These are phyloP conservation scores for Zelostemma sp. DNA, from an alignment of 1,140 invertebrate genomes.

Conservation along the genomic window DNA sequence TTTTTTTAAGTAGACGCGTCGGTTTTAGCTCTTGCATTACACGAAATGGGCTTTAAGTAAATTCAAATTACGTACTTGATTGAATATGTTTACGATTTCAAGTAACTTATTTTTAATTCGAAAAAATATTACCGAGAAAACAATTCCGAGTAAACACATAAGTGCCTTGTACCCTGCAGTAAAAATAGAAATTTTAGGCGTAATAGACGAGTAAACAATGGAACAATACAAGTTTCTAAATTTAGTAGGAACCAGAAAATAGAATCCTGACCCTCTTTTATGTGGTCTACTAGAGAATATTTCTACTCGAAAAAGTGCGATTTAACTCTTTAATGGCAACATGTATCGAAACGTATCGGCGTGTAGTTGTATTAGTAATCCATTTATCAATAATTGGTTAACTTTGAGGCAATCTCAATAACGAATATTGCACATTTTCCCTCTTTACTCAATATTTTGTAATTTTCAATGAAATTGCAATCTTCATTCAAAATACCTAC, in stretches of 20 bases:
- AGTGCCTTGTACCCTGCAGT: slow-evolving; percentile 16
- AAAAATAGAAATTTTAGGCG: slow-evolving; percentile 12
- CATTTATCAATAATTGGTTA: too few species aligned
- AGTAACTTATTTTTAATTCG: too few species aligned
- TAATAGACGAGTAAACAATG: slow-evolving; percentile 41
- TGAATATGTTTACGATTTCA: too few species aligned
- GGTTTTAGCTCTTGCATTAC: too few species aligned
- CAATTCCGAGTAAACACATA: slow-evolving; percentile 2
- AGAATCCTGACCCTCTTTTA: slow-evolving; percentile 43
- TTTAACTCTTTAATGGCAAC: too few species aligned
- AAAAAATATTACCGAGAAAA: not conserved
- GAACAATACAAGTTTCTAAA: slow-evolving; percentile 49
- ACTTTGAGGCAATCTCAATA: too few species aligned
- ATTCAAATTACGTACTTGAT: too few species aligned
- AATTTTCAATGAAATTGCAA: slow-evolving; percentile 14
- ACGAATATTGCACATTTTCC: too few species aligned
- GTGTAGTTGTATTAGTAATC: too few species aligned
- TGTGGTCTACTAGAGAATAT: slow-evolving; percentile 26
- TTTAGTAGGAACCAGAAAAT: slow-evolving; percentile 55
- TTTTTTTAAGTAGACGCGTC: slow-evolving; percentile 16
- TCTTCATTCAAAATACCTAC: slow-evolving; percentile 57
- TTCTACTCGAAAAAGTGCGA: slow-evolving; percentile 12
- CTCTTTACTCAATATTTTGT: too few species aligned
- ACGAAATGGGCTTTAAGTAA: too few species aligned
- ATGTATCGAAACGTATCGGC: too few species aligned